Base-by-base conservation (phyloP, 2,888 invertebrate species). In the Amphipoea oculea region DNA sequence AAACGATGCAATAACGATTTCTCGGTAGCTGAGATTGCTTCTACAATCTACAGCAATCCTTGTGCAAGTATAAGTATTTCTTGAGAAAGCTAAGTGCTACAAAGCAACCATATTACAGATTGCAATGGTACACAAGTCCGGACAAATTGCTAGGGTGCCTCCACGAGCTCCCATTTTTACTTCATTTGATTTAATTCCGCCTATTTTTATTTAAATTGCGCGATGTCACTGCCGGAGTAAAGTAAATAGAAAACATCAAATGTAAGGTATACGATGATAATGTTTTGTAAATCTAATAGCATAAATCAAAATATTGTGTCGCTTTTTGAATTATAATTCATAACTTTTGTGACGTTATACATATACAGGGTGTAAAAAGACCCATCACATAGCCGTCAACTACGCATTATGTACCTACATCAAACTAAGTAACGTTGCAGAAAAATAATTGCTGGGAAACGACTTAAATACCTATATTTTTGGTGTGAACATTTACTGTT, bases 111-210 rank as follows among this genome's bases (percentile, higher is more conserved):
- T 78, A 79, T 85, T 88, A 72, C 76, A 29, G 54, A 69, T 82
- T 48, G 20, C 77, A 78, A 66, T 78, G 62, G 70, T 81, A 75
- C 71, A 79, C 66, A 81, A 85, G 60, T 45, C 68, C 48, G 40
- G 67, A 69, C 65, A 88, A 78, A 86, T 86, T 85, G 78, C 66
- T 74, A 29, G 36, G 20, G 29, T 51, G 60, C 62, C 29, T 70
- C 66, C 1, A 57, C 65, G 51, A 82, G 74, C 60, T 78, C 29
- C 7, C 7, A 54, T 73, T 76, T 70, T 36, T 62, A 73, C 70
- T 76, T 76, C 72, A 75, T 83, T 77, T 62, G n/a, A 74, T 72
- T 63, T 51, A 23, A 42, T 70, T 69, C 11, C 17, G 45, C 4
- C n/a, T 67, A 69, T 73, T 78, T 75, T 72, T 68, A 77, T 66